These are phyloP conservation scores for Caenorhabditis sinica DNA, from an alignment of 2,888 invertebrate species.

Conservation along the genomic window DNA sequence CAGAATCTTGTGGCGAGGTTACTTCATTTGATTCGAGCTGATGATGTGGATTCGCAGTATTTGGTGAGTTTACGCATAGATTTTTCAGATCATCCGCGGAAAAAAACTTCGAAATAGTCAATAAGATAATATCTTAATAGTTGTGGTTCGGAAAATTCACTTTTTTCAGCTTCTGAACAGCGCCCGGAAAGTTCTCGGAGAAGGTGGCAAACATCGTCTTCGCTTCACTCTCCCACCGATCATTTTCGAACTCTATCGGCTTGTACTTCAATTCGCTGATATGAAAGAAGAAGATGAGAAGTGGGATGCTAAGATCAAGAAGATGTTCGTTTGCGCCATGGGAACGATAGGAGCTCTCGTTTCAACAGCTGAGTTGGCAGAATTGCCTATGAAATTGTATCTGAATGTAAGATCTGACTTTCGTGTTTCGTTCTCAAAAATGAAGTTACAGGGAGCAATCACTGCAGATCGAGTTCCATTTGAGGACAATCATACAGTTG, in stretches of 20 bases:
- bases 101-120: too few species aligned
- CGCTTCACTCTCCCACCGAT: constrained; percentile 95
- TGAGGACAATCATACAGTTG: constrained; percentile 96
- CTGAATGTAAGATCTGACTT: constrained; percentile 85
- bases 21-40: constrained; percentile 85
- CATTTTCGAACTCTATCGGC: constrained; percentile 93
- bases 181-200: constrained; percentile 92
- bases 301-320: constrained; percentile 98
- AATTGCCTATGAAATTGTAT: constrained; percentile 94
- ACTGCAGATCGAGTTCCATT: constrained; percentile 87
- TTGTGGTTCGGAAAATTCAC: neutral
- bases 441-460: constrained; percentile 90
- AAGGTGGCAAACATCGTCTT: constrained; percentile 93
- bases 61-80: constrained; percentile 81
- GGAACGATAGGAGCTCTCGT: constrained; percentile 95
- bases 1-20: constrained; percentile 91
- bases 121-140: too few species aligned
- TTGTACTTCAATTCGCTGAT: constrained; percentile 85
- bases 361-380: constrained; percentile 93
- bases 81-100: neutral
- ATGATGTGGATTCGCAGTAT: constrained; percentile 87
- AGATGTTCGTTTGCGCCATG: constrained; percentile 98
- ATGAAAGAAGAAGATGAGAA: constrained; percentile 87
- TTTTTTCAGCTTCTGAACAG: constrained; percentile 90
- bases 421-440: neutral